These are phyloP conservation scores for Tachina grossa DNA, from an alignment of 2,888 invertebrate genomes.

Conservation along the genomic window DNA sequence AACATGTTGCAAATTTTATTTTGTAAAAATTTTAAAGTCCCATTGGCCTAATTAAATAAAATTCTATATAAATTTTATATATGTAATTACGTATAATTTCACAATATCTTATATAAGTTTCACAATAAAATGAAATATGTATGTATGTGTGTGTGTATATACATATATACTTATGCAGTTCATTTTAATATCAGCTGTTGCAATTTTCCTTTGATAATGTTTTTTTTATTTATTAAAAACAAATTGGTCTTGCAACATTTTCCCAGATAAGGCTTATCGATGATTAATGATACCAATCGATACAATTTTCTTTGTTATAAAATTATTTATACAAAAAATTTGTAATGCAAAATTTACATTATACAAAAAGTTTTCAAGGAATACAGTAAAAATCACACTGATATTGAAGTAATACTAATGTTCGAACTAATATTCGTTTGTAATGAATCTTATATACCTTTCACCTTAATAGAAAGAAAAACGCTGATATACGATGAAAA, in stretches of 20 bases:
- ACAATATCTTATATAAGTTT: background rate
- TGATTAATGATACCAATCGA: conserved; percentile 19
- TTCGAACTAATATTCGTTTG: background rate
- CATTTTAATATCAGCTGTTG: background rate
- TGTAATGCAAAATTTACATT: conserved; percentile 4
- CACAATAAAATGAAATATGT: conserved; percentile 7
- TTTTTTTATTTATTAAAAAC: background rate
- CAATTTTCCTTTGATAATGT: background rate
- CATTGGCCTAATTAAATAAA: no score
- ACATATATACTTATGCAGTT: background rate
- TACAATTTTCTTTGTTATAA: conserved; percentile 13
- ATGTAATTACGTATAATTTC: no score
- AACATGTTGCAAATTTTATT: no score
- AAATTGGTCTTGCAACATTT: conserved; percentile 5
- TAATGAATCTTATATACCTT: background rate
- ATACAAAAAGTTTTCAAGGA: background rate
- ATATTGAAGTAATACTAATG: background rate
- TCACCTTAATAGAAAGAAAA: no score
- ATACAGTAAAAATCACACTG: background rate
- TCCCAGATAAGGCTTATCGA: conserved; percentile 28
- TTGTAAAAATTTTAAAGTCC: no score
- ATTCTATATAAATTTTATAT: no score
- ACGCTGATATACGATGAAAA: no score
- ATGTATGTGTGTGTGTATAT: no score
- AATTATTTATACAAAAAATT: no score